phyloP scores from a whole-genome alignment of 2,888 invertebrate species.

The Eremobia ochroleuca region DNA sequence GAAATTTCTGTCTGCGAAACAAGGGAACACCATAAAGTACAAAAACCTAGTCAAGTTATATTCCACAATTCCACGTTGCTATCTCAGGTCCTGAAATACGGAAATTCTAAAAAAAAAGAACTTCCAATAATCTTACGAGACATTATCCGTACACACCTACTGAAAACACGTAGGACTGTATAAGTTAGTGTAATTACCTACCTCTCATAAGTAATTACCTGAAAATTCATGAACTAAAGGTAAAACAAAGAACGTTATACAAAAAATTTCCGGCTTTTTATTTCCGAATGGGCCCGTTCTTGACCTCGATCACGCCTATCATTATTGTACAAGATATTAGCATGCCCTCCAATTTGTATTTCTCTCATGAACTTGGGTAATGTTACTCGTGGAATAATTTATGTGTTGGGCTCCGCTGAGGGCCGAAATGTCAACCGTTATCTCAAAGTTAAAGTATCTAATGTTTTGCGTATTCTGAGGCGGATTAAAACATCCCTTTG shows the following conservation, averaged over 20 bases:
- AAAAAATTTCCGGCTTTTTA: too few relatives aligned
- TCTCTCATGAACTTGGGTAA: slow-evolving; percentile 64
- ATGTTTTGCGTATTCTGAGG: slow-evolving; percentile 41
- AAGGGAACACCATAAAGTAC: too few relatives aligned
- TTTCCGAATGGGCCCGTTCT: too few relatives aligned
- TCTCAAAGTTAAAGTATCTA: slow-evolving; percentile 42
- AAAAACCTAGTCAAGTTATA: neutral
- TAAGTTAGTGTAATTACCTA: slow-evolving; percentile 10
- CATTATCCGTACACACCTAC: neutral
- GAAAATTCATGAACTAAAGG: neutral
- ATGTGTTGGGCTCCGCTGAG: slow-evolving; percentile 51
- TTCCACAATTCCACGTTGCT: neutral
- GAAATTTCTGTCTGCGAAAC: too few relatives aligned
- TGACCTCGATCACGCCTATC: too few relatives aligned
- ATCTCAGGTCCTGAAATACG: slow-evolving; percentile 1
- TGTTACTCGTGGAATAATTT: slow-evolving; percentile 72
- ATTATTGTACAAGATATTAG: slow-evolving; percentile 46
- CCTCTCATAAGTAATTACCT: neutral
- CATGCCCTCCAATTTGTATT: slow-evolving; percentile 67
- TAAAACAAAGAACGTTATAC: neutral
- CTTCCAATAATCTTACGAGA: neutral
- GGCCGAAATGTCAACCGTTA: slow-evolving; percentile 51
- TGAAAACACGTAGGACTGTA: neutral
- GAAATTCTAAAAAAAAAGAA: neutral
- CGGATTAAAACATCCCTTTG: slow-evolving; percentile 43